Conservation (phyloP, 2,113 vertebrate species). For the Thomomys bottae region DNA sequence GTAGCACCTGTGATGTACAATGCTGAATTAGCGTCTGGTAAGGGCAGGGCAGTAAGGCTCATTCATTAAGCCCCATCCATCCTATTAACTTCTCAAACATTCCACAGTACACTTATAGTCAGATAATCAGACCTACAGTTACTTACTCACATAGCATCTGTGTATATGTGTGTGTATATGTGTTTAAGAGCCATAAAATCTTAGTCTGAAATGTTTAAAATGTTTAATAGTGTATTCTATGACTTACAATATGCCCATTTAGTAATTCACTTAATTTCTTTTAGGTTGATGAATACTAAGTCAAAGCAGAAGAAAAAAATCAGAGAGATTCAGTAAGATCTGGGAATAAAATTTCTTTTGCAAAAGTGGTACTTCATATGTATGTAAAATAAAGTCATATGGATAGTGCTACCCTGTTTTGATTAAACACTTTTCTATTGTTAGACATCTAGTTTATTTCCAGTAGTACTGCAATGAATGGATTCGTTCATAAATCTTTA, state of each 20-base stretch:
- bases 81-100: neutral
- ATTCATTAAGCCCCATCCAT: neutral
- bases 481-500: neutral
- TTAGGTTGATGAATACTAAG: neutral
- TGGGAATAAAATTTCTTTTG: conserved; percentile 6
- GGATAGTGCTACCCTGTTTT: neutral
- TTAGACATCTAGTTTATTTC: conserved; percentile 3
- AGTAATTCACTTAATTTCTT: neutral
- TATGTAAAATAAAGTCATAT: neutral
- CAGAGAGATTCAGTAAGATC: neutral
- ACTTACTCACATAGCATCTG: neutral
- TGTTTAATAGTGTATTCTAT: neutral
- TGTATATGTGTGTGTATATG: neutral
- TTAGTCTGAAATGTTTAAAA: neutral
- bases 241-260: neutral
- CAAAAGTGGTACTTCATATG: neutral
- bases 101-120: neutral
- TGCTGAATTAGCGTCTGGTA: neutral
- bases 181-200: neutral
- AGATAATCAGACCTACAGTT: neutral
- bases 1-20: no score
- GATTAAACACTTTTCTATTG: neutral
- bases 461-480: neutral
- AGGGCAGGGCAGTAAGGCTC: neutral
- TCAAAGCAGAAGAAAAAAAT: neutral